Conservation (phyloP, 2,888 invertebrate species). For the Metallyticus violacea region DNA sequence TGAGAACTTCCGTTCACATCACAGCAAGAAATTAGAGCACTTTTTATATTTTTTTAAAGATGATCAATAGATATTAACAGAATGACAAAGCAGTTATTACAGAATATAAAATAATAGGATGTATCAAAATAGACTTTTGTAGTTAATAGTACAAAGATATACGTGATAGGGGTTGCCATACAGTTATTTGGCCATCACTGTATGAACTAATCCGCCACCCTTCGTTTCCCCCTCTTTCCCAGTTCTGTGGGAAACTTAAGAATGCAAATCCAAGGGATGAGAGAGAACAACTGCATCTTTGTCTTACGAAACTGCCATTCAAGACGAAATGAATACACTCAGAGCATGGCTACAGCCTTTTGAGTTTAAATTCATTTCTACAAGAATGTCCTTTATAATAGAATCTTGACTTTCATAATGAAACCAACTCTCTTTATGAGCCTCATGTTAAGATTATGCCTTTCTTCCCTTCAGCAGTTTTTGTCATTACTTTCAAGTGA, state of each 20-base stretch:
- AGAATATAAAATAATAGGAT: too few species aligned
- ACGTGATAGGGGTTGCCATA: too few species aligned
- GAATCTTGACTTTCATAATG: background rate
- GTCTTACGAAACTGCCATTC: background rate
- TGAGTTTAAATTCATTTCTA: background rate
- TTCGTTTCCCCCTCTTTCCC: too few species aligned
- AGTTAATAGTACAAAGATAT: too few species aligned
- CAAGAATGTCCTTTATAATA: background rate
- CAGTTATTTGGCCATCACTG: too few species aligned
- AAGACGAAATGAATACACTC: background rate
- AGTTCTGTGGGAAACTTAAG: background rate
- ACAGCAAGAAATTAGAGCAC: too few species aligned
- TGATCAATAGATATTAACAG: too few species aligned
- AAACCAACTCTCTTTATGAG: background rate
- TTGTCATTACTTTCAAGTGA: background rate
- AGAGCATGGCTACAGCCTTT: background rate
- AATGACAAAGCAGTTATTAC: too few species aligned
- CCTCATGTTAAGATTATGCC: background rate
- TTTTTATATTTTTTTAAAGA: too few species aligned
- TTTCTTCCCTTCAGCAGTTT: background rate
- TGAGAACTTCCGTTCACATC: too few species aligned
- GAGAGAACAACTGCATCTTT: background rate
- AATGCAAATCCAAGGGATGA: background rate
- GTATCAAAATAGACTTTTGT: too few species aligned
- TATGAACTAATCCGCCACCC: too few species aligned